A percentile compares a stretch with the other conserved stretches of the same genome.
Conservation (phyloP, 92 coral and sea anemone genomes). For the Siderastrea siderea region DNA sequence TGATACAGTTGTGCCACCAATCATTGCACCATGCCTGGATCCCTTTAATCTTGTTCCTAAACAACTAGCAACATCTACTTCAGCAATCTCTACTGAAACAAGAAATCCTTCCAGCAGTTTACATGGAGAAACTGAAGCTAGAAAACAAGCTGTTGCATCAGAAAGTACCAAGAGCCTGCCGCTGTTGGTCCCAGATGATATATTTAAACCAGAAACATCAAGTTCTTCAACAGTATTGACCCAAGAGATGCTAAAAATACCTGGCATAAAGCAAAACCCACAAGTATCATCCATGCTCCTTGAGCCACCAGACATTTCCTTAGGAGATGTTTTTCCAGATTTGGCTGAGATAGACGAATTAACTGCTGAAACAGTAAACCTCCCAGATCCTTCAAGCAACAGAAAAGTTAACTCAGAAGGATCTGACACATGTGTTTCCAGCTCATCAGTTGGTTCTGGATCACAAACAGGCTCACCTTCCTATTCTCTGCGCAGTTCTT, state of each 20-base stretch:
- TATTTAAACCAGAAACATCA: conserved; percentile 14
- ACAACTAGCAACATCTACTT: conserved; percentile 4
- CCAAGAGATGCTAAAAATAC: conserved; percentile 43
- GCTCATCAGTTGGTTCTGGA: neutral
- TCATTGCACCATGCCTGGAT: conserved; percentile 4
- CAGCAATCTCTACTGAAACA: neutral
- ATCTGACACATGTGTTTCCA: neutral
- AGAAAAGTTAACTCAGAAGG: neutral
- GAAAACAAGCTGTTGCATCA: neutral
- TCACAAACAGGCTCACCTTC: neutral
- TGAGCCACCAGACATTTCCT: conserved; percentile 16
- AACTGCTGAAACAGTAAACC: neutral
- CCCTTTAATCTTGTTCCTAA: conserved; percentile 26
- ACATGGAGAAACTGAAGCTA: neutral
- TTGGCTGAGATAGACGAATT: conserved; percentile 28
- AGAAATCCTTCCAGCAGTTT: neutral
- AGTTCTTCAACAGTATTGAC: conserved; percentile 35
- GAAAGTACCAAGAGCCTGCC: neutral
- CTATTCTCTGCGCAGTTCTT: conserved; percentile 15
- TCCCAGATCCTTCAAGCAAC: neutral
- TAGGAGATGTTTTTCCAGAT: conserved; percentile 26
- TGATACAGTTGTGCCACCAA: neutral
- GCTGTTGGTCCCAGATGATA: neutral
- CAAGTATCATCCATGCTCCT: neutral
- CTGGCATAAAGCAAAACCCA: conserved; percentile 31